A percentile compares a stretch with the other conserved stretches of the same genome.
Evolutionary conservation across 2,113 vertebrate genomes (phyloP).

Genomic region (Pterocles burchelli): DNA sequence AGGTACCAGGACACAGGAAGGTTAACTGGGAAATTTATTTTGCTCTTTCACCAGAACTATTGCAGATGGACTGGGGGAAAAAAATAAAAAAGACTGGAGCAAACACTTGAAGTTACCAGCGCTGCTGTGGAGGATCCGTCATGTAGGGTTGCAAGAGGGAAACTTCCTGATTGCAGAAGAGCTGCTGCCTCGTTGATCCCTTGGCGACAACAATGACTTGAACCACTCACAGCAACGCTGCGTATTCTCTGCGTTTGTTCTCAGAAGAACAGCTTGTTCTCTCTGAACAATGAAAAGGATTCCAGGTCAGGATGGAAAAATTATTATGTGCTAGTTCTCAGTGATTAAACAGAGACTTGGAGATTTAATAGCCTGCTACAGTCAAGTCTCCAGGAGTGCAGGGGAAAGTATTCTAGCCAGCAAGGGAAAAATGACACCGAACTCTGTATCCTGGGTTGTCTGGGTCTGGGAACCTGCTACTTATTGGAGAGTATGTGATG

Average conservation of each 20-base stretch:
- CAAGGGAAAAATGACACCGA: not conserved
- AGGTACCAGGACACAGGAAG: not conserved
- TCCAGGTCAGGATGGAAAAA: slow-evolving; percentile 63
- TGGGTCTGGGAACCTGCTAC: not conserved
- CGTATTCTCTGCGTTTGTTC: not conserved
- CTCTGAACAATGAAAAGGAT: slow-evolving; percentile 59
- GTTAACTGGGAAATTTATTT: not conserved
- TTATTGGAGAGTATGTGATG: not conserved
- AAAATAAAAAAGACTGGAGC: not conserved
- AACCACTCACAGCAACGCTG: slow-evolving; percentile 6
- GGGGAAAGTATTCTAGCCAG: not conserved
- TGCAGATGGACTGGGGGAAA: not conserved
- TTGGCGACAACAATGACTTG: slow-evolving; percentile 31
- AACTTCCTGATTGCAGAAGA: not conserved
- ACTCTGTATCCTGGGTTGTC: not conserved
- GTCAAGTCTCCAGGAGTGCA: not conserved
- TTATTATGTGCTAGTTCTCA: slow-evolving; percentile 53
- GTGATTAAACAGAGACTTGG: slow-evolving; percentile 51
- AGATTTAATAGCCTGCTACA: slow-evolving; percentile 41
- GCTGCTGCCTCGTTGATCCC: not conserved
- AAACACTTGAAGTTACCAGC: not conserved
- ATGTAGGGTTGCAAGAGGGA: not conserved
- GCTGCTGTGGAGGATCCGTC: not conserved
- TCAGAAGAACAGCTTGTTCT: slow-evolving; percentile 59
- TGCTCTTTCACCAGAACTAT: not conserved